Evolutionary conservation across 2,888 invertebrate species (phyloP).

Genomic region (Drosophila gaucha): DNA sequence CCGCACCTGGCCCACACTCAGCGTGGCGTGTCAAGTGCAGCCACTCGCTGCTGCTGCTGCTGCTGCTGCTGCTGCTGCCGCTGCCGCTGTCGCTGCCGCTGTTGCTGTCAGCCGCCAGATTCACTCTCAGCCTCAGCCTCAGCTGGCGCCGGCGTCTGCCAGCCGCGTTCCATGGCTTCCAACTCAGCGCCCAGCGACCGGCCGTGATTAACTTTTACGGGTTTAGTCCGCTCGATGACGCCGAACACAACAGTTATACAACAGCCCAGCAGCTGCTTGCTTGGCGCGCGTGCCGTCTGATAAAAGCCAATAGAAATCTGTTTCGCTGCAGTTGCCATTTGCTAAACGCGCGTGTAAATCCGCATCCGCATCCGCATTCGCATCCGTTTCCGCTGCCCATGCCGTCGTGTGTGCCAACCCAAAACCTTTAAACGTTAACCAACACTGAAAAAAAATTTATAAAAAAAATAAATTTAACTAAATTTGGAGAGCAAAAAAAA

Average conservation of each 20-base stretch:
- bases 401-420: constrained; percentile 43
- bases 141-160: constrained; percentile 56
- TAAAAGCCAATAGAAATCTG: constrained; percentile 45
- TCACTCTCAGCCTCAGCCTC: constrained; percentile 69
- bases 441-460: constrained; percentile 3
- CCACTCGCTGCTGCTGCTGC: constrained; percentile 43
- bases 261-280: constrained; percentile 57
- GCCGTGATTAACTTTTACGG: constrained; percentile 83
- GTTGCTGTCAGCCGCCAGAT: constrained; percentile 52
- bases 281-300: constrained; percentile 46
- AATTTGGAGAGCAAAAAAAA: background rate
- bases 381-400: constrained; percentile 18
- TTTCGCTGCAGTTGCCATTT: constrained; percentile 47
- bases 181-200: constrained; percentile 71
- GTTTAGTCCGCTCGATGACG: constrained; percentile 82
- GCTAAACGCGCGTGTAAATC: constrained; percentile 50
- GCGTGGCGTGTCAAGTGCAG: constrained; percentile 66
- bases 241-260: constrained; percentile 74
- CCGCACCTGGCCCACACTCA: constrained; percentile 25
- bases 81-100: constrained; percentile 18
- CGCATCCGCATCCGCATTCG: constrained; percentile 14
- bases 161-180: constrained; percentile 53
- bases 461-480: constrained; percentile 5
- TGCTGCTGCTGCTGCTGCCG: constrained; percentile 10
- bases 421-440: constrained; percentile 15